Percentiles rank a stretch among this genome's conserved stretches.
phyloP scores from a whole-genome alignment of 2,888 invertebrate genomes.

The Drosophila anomalata region DNA sequence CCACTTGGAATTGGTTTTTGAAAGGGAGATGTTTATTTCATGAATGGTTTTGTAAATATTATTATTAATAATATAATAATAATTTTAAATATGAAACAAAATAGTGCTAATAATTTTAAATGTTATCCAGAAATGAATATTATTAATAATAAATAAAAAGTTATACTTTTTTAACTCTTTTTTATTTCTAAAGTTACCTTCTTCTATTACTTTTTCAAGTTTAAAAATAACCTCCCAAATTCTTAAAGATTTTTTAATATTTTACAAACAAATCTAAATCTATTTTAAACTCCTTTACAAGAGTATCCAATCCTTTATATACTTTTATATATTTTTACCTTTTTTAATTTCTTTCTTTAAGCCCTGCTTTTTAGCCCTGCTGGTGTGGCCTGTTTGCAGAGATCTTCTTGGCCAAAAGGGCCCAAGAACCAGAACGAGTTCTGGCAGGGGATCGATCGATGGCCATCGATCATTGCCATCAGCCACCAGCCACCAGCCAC shows the following conservation, averaged over 20 bases:
- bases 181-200: too few relatives aligned
- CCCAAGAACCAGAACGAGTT: slow-evolving; percentile 29
- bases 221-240: too few relatives aligned
- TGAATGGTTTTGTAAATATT: neutral
- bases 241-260: too few relatives aligned
- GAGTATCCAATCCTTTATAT: neutral
- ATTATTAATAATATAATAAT: too few relatives aligned
- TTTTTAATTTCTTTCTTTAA: slow-evolving; percentile 1
- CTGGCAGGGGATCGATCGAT: slow-evolving; percentile 10
- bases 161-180: too few relatives aligned
- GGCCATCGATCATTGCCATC: slow-evolving; percentile 4
- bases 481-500: neutral
- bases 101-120: too few relatives aligned
- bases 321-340: neutral
- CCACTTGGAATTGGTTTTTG: slow-evolving; percentile 15
- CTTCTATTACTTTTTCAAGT: too few relatives aligned
- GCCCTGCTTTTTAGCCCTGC: neutral
- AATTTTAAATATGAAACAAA: too few relatives aligned
- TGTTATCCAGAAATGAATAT: too few relatives aligned
- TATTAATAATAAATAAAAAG: too few relatives aligned
- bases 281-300: neutral
- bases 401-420: slow-evolving; percentile 30
- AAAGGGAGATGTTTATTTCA: neutral
- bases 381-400: slow-evolving; percentile 27
- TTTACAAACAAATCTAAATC: too few relatives aligned